A percentile compares a stretch with the other conserved stretches of the same genome.
These are phyloP conservation scores for Aphyosemion australe DNA, from an alignment of 2,113 vertebrate genomes.

Conservation along the genomic window DNA sequence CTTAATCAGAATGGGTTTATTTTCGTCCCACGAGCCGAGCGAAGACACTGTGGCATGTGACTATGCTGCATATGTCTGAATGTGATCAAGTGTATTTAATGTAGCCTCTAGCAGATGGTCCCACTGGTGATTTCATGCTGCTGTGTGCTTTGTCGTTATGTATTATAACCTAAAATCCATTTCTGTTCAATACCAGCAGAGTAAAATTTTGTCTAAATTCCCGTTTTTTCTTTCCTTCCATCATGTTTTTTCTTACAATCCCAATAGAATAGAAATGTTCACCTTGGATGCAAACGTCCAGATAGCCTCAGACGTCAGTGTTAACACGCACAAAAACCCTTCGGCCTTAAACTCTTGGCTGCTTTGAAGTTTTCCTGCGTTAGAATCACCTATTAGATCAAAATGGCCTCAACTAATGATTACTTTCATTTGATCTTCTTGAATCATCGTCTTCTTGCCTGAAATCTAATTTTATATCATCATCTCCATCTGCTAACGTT, in stretches of 20 bases:
- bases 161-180: constrained; percentile 23
- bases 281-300: neutral
- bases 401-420: neutral
- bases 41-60: constrained; percentile 18
- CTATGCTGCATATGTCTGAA: constrained; percentile 40
- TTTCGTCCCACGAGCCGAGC: constrained; percentile 19
- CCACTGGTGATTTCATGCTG: constrained; percentile 37
- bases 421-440: neutral
- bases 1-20: constrained; percentile 48
- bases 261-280: neutral
- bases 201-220: constrained; percentile 2
- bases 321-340: neutral
- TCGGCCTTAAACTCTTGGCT: neutral
- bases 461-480: neutral
- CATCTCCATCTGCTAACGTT: neutral
- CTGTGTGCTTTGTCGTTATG: constrained; percentile 41
- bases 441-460: neutral
- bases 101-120: constrained; percentile 58
- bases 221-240: neutral
- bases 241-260: neutral
- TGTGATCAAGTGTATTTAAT: constrained; percentile 65
- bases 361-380: constrained; percentile 4
- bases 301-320: constrained; percentile 5
- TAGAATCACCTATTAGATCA: neutral
- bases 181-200: neutral